Percentiles rank a stretch among this genome's conserved stretches.
Conservation (phyloP, 2,888 invertebrate species). For the Pristionchus mayeri region DNA sequence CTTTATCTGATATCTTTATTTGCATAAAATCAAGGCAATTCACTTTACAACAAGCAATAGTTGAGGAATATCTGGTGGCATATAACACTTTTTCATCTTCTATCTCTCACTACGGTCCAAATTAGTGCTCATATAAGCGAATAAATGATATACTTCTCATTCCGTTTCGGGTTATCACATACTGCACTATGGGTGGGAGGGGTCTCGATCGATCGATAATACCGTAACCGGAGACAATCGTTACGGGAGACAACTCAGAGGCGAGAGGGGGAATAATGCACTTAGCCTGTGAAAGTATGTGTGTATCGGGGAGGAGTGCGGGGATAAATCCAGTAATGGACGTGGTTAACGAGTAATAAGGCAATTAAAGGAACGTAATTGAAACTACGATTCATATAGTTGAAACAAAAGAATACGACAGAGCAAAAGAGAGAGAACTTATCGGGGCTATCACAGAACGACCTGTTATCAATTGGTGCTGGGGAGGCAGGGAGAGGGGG, state of each 20-base stretch:
- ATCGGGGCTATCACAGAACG: constrained; percentile 29
- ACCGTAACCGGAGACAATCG: background rate
- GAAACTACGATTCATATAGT: no score
- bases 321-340: no score
- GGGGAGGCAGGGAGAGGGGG: background rate
- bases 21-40: background rate
- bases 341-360: no score
- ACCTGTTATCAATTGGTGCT: constrained; percentile 35
- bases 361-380: no score
- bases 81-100: background rate
- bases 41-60: background rate
- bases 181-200: no score
- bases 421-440: no score
- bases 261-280: constrained; percentile 6
- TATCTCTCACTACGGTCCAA: background rate
- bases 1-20: background rate
- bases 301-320: background rate
- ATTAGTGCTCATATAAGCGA: constrained; percentile 21
- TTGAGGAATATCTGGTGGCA: background rate
- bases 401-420: no score
- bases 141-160: constrained; percentile 25
- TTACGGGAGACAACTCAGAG: no score
- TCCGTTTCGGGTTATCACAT: constrained; percentile 21
- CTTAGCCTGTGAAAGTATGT: background rate
- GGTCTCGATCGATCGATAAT: background rate